Percentiles rank a stretch among this genome's conserved stretches.
phyloP scores from a whole-genome alignment of 2,797 vertebrate species.

The Erethizon dorsatum region DNA sequence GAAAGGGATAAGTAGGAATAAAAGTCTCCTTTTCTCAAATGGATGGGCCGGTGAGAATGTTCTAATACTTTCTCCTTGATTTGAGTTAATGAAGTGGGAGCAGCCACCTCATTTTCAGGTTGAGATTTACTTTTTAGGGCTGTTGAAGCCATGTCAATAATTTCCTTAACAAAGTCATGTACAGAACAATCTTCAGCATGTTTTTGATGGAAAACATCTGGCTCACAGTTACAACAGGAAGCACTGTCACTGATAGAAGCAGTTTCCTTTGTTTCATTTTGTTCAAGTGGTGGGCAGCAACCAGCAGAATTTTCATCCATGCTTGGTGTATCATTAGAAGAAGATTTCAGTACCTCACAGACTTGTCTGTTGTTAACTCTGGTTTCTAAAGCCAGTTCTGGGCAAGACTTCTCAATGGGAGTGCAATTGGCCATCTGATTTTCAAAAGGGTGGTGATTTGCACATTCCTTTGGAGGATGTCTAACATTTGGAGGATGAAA shows the following conservation, averaged over 20 bases:
- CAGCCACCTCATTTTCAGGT: constrained; percentile 88
- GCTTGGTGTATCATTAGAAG: constrained; percentile 66
- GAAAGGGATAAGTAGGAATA: constrained; percentile 99
- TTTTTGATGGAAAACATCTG: constrained; percentile 86
- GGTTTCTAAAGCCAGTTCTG: constrained; percentile 81
- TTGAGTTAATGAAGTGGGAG: constrained; percentile 91
- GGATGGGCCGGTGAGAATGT: constrained; percentile 96
- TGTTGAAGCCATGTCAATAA: constrained; percentile 96
- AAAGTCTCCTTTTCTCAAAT: constrained; percentile 97
- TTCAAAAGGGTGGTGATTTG: constrained; percentile 84
- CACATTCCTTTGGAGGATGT: constrained; percentile 81
- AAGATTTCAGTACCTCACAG: constrained; percentile 68
- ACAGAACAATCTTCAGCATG: constrained; percentile 92
- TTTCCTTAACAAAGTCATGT: constrained; percentile 97
- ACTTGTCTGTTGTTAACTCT: constrained; percentile 74
- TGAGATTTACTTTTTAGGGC: constrained; percentile 94
- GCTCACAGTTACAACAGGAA: constrained; percentile 88
- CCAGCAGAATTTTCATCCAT: constrained; percentile 74
- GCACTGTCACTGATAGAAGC: constrained; percentile 76
- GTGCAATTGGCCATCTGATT: constrained; percentile 67
- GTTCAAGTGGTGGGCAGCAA: constrained; percentile 80
- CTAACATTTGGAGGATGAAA: constrained; percentile 70
- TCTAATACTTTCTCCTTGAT: constrained; percentile 98
- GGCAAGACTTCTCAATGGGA: constrained; percentile 84
- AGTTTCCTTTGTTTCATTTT: constrained; percentile 87